Evolutionary conservation across 2,888 invertebrate species (phyloP), one percentile per base, ranked within the genome.

Genomic region (Epistrophella euchroma): DNA sequence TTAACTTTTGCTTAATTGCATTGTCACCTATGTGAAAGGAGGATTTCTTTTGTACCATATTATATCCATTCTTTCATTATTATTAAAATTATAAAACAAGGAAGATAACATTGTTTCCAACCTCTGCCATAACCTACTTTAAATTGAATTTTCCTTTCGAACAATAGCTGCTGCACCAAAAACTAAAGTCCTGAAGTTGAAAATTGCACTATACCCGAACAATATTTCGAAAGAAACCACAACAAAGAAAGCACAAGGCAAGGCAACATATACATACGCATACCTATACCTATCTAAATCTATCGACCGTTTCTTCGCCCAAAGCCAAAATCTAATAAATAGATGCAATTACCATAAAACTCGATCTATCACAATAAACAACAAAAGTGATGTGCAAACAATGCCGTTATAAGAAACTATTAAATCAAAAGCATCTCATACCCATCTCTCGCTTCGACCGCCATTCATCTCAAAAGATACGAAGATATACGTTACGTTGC

Each of bases 291-390:
- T 22, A 25, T 11, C 37, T 22, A 19, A 37, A 13, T 2, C 2
- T 19, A 22, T 60, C 35, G 7, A 70, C 28, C 35, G 56, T 43
- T 50, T 50, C 15, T 22, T 58, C 32, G 68, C 82, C 66, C 43
- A 40, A 37, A 52, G 82, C 66, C 50, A 72, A 82, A 58, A 58
- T 77, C 76, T 62, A 75, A 81, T 75, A 76, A 71, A 71, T 70
- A 64, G 45, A 76, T 71, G 62, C 76, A 77, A 82, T 82, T 76
- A 71, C 81, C 77, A 82, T 77, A 60, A 60, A 77, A 77, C 82
- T 76, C 82, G 77, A 82, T 77, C 77, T 77, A 77, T 77, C 47
- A 52, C 77, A 77, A 82, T 82, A 77, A 66, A 77, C 64, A 72
- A 77, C 66, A 71, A 52, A 64, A 40, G 43, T 66, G 76, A 76